Conservation (phyloP, 1,140 invertebrate genomes). For the Bemisia tabaci region DNA sequence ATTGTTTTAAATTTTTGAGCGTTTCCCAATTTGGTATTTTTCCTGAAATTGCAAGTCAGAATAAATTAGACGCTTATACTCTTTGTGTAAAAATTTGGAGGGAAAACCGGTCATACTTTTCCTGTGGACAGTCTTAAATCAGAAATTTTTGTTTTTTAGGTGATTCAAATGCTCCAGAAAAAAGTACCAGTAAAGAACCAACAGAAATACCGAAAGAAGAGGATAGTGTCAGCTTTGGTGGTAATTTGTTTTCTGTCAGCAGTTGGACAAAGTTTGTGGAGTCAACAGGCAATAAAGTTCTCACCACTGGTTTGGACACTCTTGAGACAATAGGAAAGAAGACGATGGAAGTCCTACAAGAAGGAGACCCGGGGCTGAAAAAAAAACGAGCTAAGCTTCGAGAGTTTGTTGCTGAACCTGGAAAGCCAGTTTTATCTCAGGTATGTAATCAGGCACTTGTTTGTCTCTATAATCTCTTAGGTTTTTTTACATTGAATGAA, state of each 20-base stretch:
- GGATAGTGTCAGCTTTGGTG: background rate
- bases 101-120: too few relatives aligned
- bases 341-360: conserved; percentile 82
- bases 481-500: conserved; percentile 2
- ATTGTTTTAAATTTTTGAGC: too few relatives aligned
- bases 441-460: conserved; percentile 22
- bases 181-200: background rate
- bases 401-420: conserved; percentile 42
- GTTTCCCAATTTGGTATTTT: too few relatives aligned
- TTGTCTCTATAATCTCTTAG: background rate
- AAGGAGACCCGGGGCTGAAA: conserved; percentile 72
- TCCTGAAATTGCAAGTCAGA: too few relatives aligned
- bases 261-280: conserved; percentile 43
- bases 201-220: too few relatives aligned
- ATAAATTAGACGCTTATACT: too few relatives aligned
- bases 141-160: too few relatives aligned
- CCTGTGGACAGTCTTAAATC: too few relatives aligned
- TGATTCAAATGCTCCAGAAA: background rate
- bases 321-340: conserved; percentile 85
- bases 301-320: conserved; percentile 71
- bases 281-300: conserved; percentile 59
- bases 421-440: conserved; percentile 42
- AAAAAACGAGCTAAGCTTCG: conserved; percentile 54
- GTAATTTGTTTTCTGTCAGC: conserved; percentile 4
- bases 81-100: too few relatives aligned